Percentiles rank a stretch among this genome's conserved stretches.
Conservation (phyloP, 2,113 vertebrate genomes). For the Pampusana beccarii region DNA sequence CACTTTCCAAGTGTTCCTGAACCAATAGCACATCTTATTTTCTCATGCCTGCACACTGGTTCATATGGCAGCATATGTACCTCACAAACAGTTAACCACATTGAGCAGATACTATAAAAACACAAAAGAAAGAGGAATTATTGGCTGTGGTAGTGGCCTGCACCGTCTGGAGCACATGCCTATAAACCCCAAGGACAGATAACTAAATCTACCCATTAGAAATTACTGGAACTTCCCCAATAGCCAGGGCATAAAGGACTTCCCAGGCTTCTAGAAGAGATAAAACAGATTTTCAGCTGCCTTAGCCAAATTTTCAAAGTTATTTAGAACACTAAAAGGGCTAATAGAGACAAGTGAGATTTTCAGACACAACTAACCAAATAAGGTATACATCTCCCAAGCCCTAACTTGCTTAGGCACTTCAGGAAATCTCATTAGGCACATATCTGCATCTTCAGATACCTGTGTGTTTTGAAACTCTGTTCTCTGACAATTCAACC, state of each 20-base stretch:
- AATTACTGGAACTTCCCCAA: background rate
- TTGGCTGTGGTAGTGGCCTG: background rate
- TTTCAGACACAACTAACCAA: background rate
- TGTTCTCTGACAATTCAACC: background rate
- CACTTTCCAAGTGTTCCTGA: background rate
- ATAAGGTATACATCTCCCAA: background rate
- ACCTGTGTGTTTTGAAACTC: background rate
- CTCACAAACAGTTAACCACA: background rate
- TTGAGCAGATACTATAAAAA: background rate
- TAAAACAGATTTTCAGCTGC: slow-evolving; percentile 23
- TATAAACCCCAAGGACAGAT: background rate
- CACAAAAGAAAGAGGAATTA: background rate
- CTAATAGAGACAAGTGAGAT: background rate
- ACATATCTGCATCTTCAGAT: background rate
- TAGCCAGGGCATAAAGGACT: background rate
- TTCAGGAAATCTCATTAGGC: background rate
- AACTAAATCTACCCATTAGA: background rate
- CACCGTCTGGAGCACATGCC: background rate
- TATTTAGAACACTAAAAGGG: background rate
- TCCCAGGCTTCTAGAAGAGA: background rate
- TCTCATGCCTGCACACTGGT: background rate
- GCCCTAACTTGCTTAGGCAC: background rate
- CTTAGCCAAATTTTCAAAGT: slow-evolving; percentile 1
- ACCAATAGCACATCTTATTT: background rate
- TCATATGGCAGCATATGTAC: fast-evolving